Base-by-base conservation (phyloP, 1,140 invertebrate genomes). In the Platorchestia sp. region DNA sequence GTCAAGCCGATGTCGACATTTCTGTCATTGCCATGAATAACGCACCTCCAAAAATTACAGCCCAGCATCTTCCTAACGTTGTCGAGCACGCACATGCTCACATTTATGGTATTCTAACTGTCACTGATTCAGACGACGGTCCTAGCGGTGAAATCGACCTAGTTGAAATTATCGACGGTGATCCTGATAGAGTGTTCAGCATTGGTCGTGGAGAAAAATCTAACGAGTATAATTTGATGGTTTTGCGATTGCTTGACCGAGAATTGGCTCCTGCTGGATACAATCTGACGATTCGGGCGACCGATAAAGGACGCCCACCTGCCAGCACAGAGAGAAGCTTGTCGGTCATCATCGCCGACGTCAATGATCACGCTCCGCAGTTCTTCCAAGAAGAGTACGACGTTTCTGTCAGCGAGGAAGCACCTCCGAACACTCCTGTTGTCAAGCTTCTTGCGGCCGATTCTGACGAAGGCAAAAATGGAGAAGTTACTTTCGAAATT, bases 351-450 rank as follows among this genome's bases (percentile, higher is more conserved):
- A 97, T 99, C n/a, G 97, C 98, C 5, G 98, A 99, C 97, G 97
- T 98, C 40, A 98, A 99, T 97, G 98, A 99, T 97, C 98, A 99
- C 97, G 98, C 98, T 0, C 99, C 99, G 0, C 98, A 99, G 47
- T 99, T 99, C 97, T 98, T 98, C 96, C 98, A 98, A 96, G 98
- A 99, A 97, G 98, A 99, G 89, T 99, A 99, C 97, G 98, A 99
- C 97, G 98, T 99, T 40, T 98, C 98, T 96, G 98, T 99, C 19
- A 98, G 98, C 0, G 99, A 99, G 98, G 98, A 98, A 0, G 98
- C 98, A 0, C 99, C 99, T 0, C 97, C 98, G 1, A 98, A 99
- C 96, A 99, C 98, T 41, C 99, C 99, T 0, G 98, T 99, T 41
- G 98, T 99, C 40, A 97, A 98, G 96, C 97, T 99, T 27, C 98